Percentiles rank a stretch among this genome's conserved stretches.
These are phyloP conservation scores for Masticophis lateralis DNA, from an alignment of 2,797 vertebrate genomes.

Conservation along the genomic window DNA sequence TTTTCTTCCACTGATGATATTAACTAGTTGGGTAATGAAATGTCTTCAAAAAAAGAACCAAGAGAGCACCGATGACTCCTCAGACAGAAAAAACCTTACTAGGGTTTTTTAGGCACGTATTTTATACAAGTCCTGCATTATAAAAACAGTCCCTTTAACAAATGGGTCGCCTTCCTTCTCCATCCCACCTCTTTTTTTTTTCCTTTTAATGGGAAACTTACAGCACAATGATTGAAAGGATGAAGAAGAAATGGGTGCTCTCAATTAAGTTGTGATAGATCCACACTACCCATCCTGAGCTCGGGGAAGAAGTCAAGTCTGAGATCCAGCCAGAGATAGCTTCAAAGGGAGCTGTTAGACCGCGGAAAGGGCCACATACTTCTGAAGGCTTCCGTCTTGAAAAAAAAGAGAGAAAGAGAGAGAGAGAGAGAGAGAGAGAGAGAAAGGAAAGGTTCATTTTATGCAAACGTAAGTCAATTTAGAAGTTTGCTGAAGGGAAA, in stretches of 20 bases:
- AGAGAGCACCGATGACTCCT: background rate
- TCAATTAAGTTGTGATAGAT: conserved; percentile 84
- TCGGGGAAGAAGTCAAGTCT: conserved; percentile 45
- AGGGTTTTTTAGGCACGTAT: no score
- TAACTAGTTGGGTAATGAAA: background rate
- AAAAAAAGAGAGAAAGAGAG: background rate
- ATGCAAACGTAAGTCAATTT: background rate
- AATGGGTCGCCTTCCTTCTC: background rate
- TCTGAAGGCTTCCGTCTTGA: conserved; percentile 83
- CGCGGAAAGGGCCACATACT: conserved; percentile 86
- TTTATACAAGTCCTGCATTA: background rate
- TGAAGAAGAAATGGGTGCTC: conserved; percentile 88
- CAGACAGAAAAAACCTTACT: background rate
- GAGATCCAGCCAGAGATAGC: conserved; percentile 79
- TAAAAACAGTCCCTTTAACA: background rate
- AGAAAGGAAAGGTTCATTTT: background rate
- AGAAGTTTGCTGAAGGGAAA: background rate
- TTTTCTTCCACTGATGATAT: background rate
- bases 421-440: background rate
- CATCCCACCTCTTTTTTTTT: background rate
- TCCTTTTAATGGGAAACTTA: conserved; percentile 69
- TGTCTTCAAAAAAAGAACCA: background rate
- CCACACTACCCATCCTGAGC: conserved; percentile 81
- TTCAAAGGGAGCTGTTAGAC: conserved; percentile 76
- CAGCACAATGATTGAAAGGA: conserved; percentile 79